phyloP scores from a whole-genome alignment of 2,888 invertebrate genomes.

The Hetaerina titia region DNA sequence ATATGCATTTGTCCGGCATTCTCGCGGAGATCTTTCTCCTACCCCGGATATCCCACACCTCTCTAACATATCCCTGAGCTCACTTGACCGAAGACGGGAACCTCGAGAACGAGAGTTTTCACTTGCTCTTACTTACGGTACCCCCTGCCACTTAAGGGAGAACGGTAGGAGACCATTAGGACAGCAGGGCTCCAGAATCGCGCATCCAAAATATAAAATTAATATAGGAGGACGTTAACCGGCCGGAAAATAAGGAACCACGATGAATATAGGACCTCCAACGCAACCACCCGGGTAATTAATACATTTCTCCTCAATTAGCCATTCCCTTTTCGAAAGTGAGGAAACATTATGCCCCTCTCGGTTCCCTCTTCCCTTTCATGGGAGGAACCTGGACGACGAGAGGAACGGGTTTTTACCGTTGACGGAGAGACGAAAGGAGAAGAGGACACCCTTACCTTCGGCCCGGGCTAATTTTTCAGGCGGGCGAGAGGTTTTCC shows the following conservation, averaged over 20 bases:
- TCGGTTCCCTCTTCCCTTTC: background rate
- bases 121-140: background rate
- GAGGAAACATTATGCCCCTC: background rate
- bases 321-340: background rate
- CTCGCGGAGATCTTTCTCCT: too few species aligned
- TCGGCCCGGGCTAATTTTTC: background rate
- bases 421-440: background rate
- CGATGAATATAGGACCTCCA: background rate
- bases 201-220: background rate
- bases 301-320: constrained; percentile 28
- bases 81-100: background rate
- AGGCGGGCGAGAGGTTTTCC: background rate
- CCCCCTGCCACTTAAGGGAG: background rate
- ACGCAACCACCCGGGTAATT: background rate
- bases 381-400: background rate
- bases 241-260: background rate
- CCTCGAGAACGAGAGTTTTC: background rate
- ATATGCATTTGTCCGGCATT: too few species aligned
- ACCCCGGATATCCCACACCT: too few species aligned
- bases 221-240: background rate
- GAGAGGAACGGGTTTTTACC: constrained; percentile 8
- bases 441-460: background rate
- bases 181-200: background rate
- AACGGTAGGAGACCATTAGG: background rate
- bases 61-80: too few species aligned